phyloP scores from a whole-genome alignment of 2,113 vertebrate species.

The Hepsetus odoe region DNA sequence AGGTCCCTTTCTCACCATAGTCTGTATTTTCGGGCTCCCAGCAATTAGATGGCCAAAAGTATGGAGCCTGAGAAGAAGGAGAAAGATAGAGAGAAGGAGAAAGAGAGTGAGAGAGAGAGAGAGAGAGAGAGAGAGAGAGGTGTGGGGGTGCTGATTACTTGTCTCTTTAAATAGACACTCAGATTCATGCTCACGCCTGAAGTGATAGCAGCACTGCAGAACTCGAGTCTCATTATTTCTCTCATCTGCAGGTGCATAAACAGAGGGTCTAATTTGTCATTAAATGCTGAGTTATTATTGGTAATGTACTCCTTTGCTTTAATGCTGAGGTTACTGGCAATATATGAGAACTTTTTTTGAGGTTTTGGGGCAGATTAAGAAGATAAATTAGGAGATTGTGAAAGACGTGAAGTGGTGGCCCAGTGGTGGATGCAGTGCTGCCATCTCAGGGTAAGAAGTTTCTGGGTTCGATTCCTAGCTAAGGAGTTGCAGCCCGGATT shows the following conservation, averaged over 20 bases:
- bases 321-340: neutral
- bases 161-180: slow-evolving; percentile 25
- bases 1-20: slow-evolving; percentile 41
- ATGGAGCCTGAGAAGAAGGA: slow-evolving; percentile 75
- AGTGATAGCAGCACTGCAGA: neutral
- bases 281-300: neutral
- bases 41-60: slow-evolving; percentile 53
- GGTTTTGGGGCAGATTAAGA: too few species aligned
- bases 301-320: neutral
- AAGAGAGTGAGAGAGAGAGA: neutral
- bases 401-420: too few species aligned
- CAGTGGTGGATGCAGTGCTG: too few species aligned
- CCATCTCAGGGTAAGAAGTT: too few species aligned
- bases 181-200: slow-evolving; percentile 20
- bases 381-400: too few species aligned
- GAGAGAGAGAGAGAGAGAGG: slow-evolving; percentile 5
- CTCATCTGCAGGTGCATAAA: slow-evolving; percentile 11
- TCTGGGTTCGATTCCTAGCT: too few species aligned
- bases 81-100: neutral
- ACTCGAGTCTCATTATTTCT: neutral
- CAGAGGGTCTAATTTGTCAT: neutral
- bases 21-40: slow-evolving; percentile 56
- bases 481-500: too few species aligned
- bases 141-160: slow-evolving; percentile 9
- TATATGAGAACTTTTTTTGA: too few species aligned